phyloP scores from a whole-genome alignment of 1,140 invertebrate genomes.

The Penaeus japonicus region DNA sequence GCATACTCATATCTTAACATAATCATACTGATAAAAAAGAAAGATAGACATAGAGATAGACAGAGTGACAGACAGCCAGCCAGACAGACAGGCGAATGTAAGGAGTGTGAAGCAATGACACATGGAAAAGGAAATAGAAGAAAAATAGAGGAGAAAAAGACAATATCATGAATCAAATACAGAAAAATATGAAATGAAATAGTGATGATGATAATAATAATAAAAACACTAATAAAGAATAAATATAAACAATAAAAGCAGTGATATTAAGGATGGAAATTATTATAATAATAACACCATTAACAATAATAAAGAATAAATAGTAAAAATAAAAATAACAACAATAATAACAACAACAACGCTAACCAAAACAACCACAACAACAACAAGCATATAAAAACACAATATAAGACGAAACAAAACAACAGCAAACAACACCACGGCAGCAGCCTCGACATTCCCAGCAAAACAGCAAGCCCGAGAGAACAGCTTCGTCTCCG shows the following conservation, averaged over 20 bases:
- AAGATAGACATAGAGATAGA: slow-evolving; percentile 21
- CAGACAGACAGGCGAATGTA: neutral
- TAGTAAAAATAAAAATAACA: neutral
- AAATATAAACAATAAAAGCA: slow-evolving; percentile 3
- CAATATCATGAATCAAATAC: neutral
- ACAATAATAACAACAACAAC: no score
- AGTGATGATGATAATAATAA: neutral
- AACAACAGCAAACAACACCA: no score
- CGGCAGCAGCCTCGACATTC: no score
- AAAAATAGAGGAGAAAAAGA: neutral
- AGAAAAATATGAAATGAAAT: neutral
- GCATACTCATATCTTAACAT: neutral
- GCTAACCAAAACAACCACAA: no score
- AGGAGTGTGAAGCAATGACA: neutral
- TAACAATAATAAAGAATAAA: neutral
- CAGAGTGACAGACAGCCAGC: slow-evolving; percentile 10
- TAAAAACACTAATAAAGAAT: neutral
- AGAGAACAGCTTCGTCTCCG: no score
- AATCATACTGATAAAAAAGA: neutral
- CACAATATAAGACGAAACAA: neutral
- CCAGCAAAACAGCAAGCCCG: neutral
- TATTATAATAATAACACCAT: no score
- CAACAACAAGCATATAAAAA: neutral
- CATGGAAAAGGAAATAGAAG: neutral
- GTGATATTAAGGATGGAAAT: neutral